These are phyloP conservation scores for Scaptomyza cyrtandrae DNA, from an alignment of 2,888 invertebrate genomes.

Conservation along the genomic window DNA sequence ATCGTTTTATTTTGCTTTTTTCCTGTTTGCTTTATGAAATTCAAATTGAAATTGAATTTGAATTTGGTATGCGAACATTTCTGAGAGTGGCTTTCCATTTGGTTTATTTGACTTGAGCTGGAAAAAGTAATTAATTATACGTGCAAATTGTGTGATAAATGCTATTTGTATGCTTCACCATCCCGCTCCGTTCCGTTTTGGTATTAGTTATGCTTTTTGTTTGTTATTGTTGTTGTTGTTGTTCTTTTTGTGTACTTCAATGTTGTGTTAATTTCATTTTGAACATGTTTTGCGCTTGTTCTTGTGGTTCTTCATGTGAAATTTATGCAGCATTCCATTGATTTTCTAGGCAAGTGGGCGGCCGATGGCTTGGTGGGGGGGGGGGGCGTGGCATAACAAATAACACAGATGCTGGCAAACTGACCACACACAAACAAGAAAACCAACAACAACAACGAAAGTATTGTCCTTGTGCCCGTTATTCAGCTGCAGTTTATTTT, in stretches of 20 bases:
- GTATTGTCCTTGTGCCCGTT: conserved; percentile 74
- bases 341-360: conserved; percentile 30
- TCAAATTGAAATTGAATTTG: conserved; percentile 50
- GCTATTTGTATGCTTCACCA: conserved; percentile 44
- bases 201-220: conserved; percentile 12
- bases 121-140: conserved; percentile 76
- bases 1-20: conserved; percentile 7
- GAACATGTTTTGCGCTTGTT: conserved; percentile 24
- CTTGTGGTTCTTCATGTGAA: conserved; percentile 15
- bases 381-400: conserved; percentile 46
- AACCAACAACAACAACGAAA: conserved; percentile 15
- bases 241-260: conserved; percentile 6
- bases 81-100: conserved; percentile 21
- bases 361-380: not conserved
- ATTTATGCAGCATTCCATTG: conserved; percentile 48
- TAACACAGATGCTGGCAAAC: conserved; percentile 45
- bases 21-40: conserved; percentile 70
- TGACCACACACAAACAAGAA: conserved; percentile 23
- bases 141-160: conserved; percentile 78
- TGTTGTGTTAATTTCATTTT: conserved; percentile 31
- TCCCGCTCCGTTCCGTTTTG: not conserved
- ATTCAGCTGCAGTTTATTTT: conserved; percentile 65
- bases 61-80: conserved; percentile 38
- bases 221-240: conserved; percentile 7
- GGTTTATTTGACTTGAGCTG: conserved; percentile 41